A percentile compares a stretch with the other conserved stretches of the same genome.
phyloP scores from a whole-genome alignment of 2,888 invertebrate species.

The Chrysomela aeneicollis region DNA sequence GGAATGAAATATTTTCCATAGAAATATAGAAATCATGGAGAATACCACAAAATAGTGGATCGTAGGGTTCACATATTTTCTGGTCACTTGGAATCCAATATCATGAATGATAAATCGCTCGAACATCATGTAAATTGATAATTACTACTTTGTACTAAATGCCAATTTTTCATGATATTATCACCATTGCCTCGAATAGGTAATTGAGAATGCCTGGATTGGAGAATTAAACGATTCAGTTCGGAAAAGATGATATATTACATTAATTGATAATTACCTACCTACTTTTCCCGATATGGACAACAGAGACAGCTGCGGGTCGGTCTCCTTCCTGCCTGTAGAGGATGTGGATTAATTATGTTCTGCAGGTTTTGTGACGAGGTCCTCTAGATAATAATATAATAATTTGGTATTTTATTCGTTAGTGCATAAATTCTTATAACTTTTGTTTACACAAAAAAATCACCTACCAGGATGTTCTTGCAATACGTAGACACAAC shows the following conservation, averaged over 20 bases:
- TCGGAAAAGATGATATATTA: constrained; percentile 1
- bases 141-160: background rate
- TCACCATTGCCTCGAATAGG: background rate
- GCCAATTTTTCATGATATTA: background rate
- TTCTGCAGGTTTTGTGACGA: background rate
- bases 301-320: background rate
- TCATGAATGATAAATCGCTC: background rate
- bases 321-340: background rate
- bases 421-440: too few species aligned
- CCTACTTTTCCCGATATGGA: background rate
- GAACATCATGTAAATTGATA: background rate
- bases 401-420: too few species aligned
- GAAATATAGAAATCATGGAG: too few species aligned
- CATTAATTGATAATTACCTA: background rate
- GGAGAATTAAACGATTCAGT: constrained; percentile 1
- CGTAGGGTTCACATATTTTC: too few species aligned
- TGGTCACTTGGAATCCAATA: too few species aligned
- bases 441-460: too few species aligned
- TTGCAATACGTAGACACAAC: too few species aligned
- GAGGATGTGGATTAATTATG: background rate
- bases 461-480: too few species aligned
- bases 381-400: too few species aligned
- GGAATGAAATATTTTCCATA: too few species aligned
- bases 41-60: too few species aligned
- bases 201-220: background rate